Evolutionary conservation across 1,140 invertebrate genomes (phyloP), one percentile per base, ranked within the genome.

Genomic region (Diachasmimorpha longicaudata): DNA sequence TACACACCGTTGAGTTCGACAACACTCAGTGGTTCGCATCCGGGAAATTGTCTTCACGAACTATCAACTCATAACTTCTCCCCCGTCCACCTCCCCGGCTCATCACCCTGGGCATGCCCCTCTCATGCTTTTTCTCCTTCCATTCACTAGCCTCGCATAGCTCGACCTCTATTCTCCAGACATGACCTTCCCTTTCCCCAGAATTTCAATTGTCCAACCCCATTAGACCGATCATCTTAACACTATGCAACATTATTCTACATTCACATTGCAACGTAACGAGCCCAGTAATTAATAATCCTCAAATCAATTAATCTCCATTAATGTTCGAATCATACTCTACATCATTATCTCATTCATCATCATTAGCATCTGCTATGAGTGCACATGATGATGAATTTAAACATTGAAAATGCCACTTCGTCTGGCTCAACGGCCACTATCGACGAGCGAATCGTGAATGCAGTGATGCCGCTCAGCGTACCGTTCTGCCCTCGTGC

Each of bases 1-100:
- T 52, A 31, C 14, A 46, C 42, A 42, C 21, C 25, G 70, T 73
- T 42, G 71, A 39, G 71, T 73, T 73, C 71, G 71, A 73, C 71
- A 73, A 73, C 71, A 73, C 36, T 73, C 71, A 73, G 71, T 73
- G 71, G 71, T 73, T 73, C 52, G 19, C 71, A 73, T 73, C 23
- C 52, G 71, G 71, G 25, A 73, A 73, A 73, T 73, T 66, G 36
- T 73, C 66, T 66, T 73, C 39, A 21, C 71, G 11, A 63, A 13
- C 39, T 46, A 42, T 63, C 58, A 25, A 10, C 23, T 25, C 23
- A 63, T 63, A 5, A 2, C 21, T 31, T 63, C 52, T 16, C 9
- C 52, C n/a, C n/a, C 21, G 3, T 16, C 13, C n/a, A 5, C 21
- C n/a, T 16, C n/a, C 52, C 8, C 21, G 0, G 3, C n/a, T 16